phyloP scores from a whole-genome alignment of 2,113 vertebrate species.

The Bucco capensis region DNA sequence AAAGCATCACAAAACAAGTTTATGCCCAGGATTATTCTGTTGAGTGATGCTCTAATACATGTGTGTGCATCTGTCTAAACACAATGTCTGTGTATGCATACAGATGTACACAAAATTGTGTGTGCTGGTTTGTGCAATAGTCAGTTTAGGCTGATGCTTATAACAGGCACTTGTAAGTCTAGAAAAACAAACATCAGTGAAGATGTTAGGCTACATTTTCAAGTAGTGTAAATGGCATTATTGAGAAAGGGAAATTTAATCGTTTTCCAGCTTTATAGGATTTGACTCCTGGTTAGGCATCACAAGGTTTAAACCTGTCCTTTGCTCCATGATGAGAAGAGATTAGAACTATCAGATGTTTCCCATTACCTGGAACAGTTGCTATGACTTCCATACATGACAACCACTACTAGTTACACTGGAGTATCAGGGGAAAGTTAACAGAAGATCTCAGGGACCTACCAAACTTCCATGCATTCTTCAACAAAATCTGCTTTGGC shows the following conservation, averaged over 20 bases:
- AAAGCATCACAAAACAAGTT: not conserved
- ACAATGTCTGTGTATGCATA: not conserved
- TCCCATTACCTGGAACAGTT: not conserved
- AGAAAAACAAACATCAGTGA: not conserved
- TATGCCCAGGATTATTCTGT: rapidly evolving
- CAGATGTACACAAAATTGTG: rapidly evolving
- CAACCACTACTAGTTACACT: not conserved
- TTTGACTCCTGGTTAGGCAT: not conserved
- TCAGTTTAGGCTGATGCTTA: not conserved
- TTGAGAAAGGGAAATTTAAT: not conserved
- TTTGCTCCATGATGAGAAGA: not conserved
- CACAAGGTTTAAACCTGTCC: not conserved
- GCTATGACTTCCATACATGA: rapidly evolving
- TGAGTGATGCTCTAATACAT: not conserved
- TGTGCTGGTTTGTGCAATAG: not conserved
- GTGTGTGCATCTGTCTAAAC: no score
- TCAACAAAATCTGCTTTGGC: not conserved
- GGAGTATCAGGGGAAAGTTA: not conserved
- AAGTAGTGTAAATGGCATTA: not conserved
- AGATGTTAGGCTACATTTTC: not conserved
- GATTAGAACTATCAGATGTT: not conserved
- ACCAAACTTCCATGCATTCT: not conserved
- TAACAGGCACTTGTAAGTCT: not conserved
- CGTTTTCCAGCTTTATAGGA: not conserved
- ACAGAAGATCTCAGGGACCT: not conserved